Evolutionary conservation across 2,797 vertebrate species (phyloP).

Genomic region (Mareca strepera): DNA sequence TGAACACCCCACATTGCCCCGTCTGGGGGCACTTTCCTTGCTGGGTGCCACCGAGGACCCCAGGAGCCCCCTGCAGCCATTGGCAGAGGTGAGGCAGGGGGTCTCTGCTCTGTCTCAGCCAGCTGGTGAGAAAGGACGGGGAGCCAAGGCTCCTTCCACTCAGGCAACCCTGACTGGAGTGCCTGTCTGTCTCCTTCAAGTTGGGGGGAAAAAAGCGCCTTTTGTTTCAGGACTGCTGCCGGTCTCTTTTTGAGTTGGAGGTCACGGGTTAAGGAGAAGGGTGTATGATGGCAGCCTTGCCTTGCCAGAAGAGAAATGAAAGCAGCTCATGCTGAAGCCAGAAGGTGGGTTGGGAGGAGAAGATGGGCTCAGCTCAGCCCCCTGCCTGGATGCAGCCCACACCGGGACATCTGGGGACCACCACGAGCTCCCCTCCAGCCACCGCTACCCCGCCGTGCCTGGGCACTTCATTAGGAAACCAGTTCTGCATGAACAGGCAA

Average conservation of each 20-base stretch:
- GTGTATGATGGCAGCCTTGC: background rate
- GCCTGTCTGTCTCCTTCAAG: background rate
- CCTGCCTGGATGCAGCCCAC: fast-evolving
- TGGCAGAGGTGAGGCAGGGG: background rate
- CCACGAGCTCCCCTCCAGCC: fast-evolving
- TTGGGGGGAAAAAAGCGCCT: fast-evolving
- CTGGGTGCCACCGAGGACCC: fast-evolving
- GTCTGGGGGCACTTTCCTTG: background rate
- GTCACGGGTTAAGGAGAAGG: background rate
- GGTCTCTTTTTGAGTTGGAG: background rate
- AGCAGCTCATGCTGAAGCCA: background rate
- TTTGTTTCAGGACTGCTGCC: background rate
- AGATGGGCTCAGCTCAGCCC: background rate
- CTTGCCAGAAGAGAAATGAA: background rate
- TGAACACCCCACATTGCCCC: background rate
- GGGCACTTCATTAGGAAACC: background rate
- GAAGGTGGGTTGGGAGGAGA: background rate
- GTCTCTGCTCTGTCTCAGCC: background rate
- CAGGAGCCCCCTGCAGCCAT: background rate
- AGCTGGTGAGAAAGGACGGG: background rate
- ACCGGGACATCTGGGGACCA: too few species aligned
- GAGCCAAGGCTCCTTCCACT: background rate
- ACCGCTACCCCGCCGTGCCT: fast-evolving
- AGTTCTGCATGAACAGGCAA: background rate
- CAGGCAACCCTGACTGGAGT: background rate